phyloP scores from a whole-genome alignment of 1,140 invertebrate species.

The Vanessa atalanta region DNA sequence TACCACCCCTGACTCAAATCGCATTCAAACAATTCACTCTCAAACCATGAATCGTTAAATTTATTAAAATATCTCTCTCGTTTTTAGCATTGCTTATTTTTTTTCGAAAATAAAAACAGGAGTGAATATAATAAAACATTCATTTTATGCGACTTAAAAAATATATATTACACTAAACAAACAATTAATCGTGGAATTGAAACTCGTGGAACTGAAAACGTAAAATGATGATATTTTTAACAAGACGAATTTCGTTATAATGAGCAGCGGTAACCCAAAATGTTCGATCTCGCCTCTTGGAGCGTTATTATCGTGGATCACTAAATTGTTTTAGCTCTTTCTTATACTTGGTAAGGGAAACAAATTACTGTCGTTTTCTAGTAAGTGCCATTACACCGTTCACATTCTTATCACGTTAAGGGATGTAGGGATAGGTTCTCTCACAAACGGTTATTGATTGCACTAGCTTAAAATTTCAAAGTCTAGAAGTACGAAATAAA shows the following conservation, averaged over 20 bases:
- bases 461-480: background rate
- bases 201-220: conserved; percentile 5
- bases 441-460: background rate
- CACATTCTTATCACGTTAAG: conserved; percentile 51
- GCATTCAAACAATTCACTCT: no score
- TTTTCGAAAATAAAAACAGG: no score
- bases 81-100: no score
- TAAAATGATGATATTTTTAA: conserved; percentile 28
- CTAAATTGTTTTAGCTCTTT: conserved; percentile 65
- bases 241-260: conserved; percentile 45
- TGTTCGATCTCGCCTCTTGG: conserved; percentile 43
- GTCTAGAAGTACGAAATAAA: no score
- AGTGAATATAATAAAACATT: no score
- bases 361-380: conserved; percentile 59
- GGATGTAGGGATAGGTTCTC: background rate
- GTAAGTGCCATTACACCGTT: conserved; percentile 51
- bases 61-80: no score
- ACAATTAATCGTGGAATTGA: background rate
- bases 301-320: conserved; percentile 54
- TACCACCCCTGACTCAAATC: background rate
- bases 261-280: conserved; percentile 39
- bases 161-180: background rate
- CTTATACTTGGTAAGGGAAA: conserved; percentile 54
- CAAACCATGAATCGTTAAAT: no score
- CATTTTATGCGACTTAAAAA: background rate